Percentiles rank a stretch among this genome's conserved stretches.
phyloP scores from a whole-genome alignment of 2,797 vertebrate species.

The Lacerta viridis region DNA sequence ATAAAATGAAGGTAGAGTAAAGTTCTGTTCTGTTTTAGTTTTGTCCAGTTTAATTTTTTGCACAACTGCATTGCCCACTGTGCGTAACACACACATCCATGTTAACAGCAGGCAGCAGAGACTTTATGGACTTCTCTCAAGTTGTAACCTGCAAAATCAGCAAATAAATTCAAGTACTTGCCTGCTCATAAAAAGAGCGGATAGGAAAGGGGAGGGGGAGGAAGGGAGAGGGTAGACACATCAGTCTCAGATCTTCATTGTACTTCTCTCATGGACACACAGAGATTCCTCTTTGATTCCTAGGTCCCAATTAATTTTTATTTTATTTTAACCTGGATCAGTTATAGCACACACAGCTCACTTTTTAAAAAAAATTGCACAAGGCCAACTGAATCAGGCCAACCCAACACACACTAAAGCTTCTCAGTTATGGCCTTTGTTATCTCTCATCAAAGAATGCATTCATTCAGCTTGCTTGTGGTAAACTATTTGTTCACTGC shows the following conservation, averaged over 20 bases:
- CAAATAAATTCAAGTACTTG: slow-evolving; percentile 60
- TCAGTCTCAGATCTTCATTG: slow-evolving; percentile 7
- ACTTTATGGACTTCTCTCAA: background rate
- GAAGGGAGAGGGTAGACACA: no score
- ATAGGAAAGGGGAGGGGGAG: slow-evolving; percentile 41
- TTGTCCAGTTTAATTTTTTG: background rate
- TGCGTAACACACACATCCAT: background rate
- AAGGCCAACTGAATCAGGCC: slow-evolving; percentile 58
- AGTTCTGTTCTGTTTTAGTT: background rate
- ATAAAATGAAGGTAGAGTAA: background rate
- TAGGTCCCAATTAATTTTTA: slow-evolving; percentile 63
- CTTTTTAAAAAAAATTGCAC: slow-evolving; percentile 63
- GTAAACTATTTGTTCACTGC: slow-evolving; percentile 67
- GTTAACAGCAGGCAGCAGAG: slow-evolving; percentile 49
- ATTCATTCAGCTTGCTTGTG: slow-evolving; percentile 69
- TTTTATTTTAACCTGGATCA: slow-evolving; percentile 65
- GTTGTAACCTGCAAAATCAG: slow-evolving; percentile 65
- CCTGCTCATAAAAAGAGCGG: slow-evolving; percentile 43
- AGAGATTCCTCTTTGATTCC: slow-evolving; percentile 25
- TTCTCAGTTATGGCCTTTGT: slow-evolving; percentile 68
- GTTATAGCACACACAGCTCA: slow-evolving; percentile 56
- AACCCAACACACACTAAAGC: slow-evolving; percentile 63
- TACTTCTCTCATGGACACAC: slow-evolving; percentile 6
- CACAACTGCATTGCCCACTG: background rate
- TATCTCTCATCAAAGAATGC: slow-evolving; percentile 73